Percentiles rank a stretch among this genome's conserved stretches.
phyloP scores from a whole-genome alignment of 2,888 invertebrate species.

The Cremastinae sp. region DNA sequence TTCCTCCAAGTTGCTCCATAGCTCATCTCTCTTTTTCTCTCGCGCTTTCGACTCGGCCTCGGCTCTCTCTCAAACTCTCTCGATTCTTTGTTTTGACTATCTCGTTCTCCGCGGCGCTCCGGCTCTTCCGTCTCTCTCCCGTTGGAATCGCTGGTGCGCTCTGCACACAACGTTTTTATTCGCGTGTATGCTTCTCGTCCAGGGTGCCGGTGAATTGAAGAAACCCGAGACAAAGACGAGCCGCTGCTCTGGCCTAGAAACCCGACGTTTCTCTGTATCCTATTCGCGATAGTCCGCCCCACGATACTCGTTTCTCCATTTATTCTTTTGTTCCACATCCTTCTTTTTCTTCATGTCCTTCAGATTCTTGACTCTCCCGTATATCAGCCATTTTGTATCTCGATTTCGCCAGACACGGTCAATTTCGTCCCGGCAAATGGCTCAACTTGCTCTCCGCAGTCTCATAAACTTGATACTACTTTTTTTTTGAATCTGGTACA shows the following conservation, averaged over 20 bases:
- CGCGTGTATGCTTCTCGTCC: slow-evolving; percentile 64
- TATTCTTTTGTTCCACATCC: not conserved
- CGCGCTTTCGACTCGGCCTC: slow-evolving; percentile 31
- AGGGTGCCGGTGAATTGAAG: slow-evolving; percentile 33
- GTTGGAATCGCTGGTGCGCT: slow-evolving; percentile 12
- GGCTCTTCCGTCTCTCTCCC: slow-evolving; percentile 1
- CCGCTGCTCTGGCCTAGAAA: slow-evolving; percentile 11
- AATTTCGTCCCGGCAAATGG: not conserved
- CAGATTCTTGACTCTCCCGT: not conserved
- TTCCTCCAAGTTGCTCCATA: slow-evolving; percentile 62
- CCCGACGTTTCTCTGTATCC: not conserved
- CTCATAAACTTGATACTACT: slow-evolving; percentile 5
- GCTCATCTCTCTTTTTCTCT: slow-evolving; percentile 55
- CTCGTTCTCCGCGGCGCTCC: slow-evolving; percentile 17
- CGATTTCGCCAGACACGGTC: not conserved
- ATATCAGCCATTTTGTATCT: slow-evolving; percentile 2
- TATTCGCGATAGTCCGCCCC: not conserved
- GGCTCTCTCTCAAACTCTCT: slow-evolving; percentile 32
- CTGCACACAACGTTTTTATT: slow-evolving; percentile 68
- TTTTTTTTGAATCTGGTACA: not conserved
- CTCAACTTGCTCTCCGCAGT: not conserved
- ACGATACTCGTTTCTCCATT: not conserved
- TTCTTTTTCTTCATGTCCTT: not conserved
- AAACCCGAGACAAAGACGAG: slow-evolving; percentile 55
- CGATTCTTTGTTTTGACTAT: slow-evolving; percentile 41